Percentiles rank a stretch among this genome's conserved stretches.
Evolutionary conservation across 2,888 invertebrate genomes (phyloP).

Genomic region (Reticulitermes lucifugus): DNA sequence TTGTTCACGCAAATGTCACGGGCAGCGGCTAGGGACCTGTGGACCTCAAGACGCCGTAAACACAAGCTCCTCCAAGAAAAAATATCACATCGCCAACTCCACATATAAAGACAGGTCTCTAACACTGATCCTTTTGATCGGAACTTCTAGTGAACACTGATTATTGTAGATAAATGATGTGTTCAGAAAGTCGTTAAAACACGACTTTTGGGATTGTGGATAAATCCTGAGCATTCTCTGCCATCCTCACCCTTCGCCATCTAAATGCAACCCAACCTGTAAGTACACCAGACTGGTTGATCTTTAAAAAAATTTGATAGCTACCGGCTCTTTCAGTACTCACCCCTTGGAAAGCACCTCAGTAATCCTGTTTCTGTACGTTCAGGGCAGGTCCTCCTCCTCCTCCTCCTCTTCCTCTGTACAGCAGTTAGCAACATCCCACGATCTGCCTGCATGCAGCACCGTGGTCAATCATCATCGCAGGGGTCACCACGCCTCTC

Average conservation of each 20-base stretch:
- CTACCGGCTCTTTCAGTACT: neutral
- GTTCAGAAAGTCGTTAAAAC: neutral
- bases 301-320: conserved; percentile 19
- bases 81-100: too few species aligned
- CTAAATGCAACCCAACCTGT: neutral
- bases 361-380: conserved; percentile 25
- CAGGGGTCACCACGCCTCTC: conserved; percentile 35
- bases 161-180: too few species aligned
- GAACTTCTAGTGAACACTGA: too few species aligned
- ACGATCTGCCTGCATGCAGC: conserved; percentile 1
- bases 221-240: neutral
- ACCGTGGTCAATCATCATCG: conserved; percentile 22
- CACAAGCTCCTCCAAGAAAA: too few species aligned
- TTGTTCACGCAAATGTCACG: too few species aligned
- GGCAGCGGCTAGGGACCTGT: too few species aligned
- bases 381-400: conserved; percentile 21
- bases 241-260: neutral
- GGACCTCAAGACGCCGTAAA: too few species aligned
- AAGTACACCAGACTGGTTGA: neutral
- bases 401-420: neutral
- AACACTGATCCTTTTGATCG: too few species aligned
- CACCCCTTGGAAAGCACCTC: conserved; percentile 2
- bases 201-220: neutral
- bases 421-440: conserved; percentile 3
- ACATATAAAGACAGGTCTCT: too few species aligned